phyloP scores from a whole-genome alignment of 1,140 invertebrate species.

The Drosophila tsacasi region DNA sequence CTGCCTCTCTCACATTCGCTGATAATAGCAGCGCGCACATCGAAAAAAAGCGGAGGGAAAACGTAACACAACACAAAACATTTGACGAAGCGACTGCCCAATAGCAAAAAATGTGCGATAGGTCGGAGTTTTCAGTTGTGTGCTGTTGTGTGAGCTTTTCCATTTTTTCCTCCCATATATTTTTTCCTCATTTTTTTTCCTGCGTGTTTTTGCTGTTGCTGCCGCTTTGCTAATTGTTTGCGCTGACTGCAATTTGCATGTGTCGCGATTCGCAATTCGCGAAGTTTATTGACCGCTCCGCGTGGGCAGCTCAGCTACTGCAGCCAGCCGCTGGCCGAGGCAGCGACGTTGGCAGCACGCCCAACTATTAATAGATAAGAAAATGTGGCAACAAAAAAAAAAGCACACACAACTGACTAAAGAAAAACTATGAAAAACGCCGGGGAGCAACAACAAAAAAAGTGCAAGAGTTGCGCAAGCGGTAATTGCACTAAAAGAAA shows the following conservation, averaged over 20 bases:
- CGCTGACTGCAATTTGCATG: constrained; percentile 76
- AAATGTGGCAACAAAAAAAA: constrained; percentile 69
- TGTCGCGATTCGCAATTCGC: constrained; percentile 62
- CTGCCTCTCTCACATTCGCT: constrained; percentile 44
- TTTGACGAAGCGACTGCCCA: constrained; percentile 62
- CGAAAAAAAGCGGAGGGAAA: constrained; percentile 32
- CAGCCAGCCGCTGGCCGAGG: constrained; percentile 2
- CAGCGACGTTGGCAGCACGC: constrained; percentile 47
- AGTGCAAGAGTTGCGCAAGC: constrained; percentile 39
- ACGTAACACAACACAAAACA: constrained; percentile 40
- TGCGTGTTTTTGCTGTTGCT: constrained; percentile 50
- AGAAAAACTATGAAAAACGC: constrained; percentile 25
- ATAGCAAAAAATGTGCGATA: constrained; percentile 81
- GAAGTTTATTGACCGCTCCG: constrained; percentile 77
- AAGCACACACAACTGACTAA: constrained; percentile 41
- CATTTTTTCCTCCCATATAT: constrained; percentile 14
- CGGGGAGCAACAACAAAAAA: constrained; percentile 17
- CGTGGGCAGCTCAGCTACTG: constrained; percentile 66
- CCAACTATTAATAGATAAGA: constrained; percentile 83
- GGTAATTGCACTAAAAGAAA: constrained; percentile 35
- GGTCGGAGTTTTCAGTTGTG: constrained; percentile 65
- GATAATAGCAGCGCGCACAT: constrained; percentile 50
- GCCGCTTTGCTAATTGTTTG: constrained; percentile 48
- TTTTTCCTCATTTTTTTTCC: constrained; percentile 56
- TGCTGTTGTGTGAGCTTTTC: constrained; percentile 33